Percentiles rank a stretch among this genome's conserved stretches.
Evolutionary conservation across 1,140 invertebrate genomes (phyloP).

Genomic region (Sitophilus oryzae): DNA sequence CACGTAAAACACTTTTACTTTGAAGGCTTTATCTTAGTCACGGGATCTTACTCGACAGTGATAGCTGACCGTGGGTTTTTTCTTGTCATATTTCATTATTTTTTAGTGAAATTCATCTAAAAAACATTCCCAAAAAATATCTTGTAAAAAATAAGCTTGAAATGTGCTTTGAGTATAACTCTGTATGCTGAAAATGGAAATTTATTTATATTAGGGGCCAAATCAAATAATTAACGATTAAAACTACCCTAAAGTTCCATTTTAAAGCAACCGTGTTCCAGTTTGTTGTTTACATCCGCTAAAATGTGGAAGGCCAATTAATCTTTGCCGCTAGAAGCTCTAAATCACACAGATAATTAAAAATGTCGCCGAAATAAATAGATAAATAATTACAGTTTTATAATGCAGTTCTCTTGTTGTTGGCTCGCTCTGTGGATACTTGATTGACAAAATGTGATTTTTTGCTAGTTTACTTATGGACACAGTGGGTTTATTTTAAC

Average conservation of each 20-base stretch:
- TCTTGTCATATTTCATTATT: too few species aligned
- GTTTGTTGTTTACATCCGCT: conserved; percentile 14
- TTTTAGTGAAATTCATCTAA: too few species aligned
- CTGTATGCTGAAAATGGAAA: neutral
- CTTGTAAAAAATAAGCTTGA: too few species aligned
- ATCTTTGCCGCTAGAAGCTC: conserved; percentile 9
- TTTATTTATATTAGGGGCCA: neutral
- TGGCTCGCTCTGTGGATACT: neutral
- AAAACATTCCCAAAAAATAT: too few species aligned
- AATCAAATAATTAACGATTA: neutral
- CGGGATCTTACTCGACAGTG: too few species aligned
- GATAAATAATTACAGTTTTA: neutral
- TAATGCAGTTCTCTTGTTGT: neutral
- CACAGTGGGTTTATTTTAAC: too few species aligned
- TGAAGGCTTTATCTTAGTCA: too few species aligned
- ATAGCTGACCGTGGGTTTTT: too few species aligned
- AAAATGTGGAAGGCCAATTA: conserved; percentile 9
- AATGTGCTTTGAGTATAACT: neutral
- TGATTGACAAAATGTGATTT: too few species aligned
- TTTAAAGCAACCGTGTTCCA: conserved; percentile 1
- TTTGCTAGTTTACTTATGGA: too few species aligned
- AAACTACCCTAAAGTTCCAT: neutral
- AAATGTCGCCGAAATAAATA: conserved; percentile 12
- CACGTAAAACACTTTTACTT: too few species aligned
- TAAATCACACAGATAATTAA: conserved; percentile 15